Base-by-base conservation (phyloP, 2,888 invertebrate genomes). In the Drosophila cracens region DNA sequence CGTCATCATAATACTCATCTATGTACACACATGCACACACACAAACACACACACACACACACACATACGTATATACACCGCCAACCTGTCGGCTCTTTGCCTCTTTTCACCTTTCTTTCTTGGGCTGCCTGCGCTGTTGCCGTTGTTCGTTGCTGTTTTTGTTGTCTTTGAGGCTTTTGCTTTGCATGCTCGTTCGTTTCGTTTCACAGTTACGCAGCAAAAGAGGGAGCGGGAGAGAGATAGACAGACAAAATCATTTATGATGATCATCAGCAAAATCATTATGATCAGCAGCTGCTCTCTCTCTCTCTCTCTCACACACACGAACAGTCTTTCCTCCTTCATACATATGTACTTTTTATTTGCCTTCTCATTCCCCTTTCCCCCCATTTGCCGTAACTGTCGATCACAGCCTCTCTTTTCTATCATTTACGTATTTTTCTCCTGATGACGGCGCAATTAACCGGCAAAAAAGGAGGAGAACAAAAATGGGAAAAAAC, bases 21-120 rank as follows among this genome's bases (percentile, higher is more conserved):
- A 64, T 63, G 56, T 52, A 52, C 43, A 61, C n/a, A 59, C 59
- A 67, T 18, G 52, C 33, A 27, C 27, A 38, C 6, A 21, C 33
- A 34, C 2, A 18, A 2, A n/a, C 11, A 34, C n/a, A 21, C 3
- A 25, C 10, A 43, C 2, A 46, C 25, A 27, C 6, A 33, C 38
- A 11, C 13, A 27, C 13, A n/a, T 8, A 7, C 10, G 10, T 16
- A 34, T 11, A 25, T 16, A 51, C 21, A 53, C 56, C 11, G 16
- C 29, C 57, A 70, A 77, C 65, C 75, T 77, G 76, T 65, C 71
- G 70, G 67, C 63, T 75, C 76, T 79, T 69, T 81, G 81, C 71
- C 79, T 88, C 81, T 88, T 88, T 84, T 84, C 83, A 86, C 88
- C 81, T 84, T 88, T 86, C 81, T 83, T 87, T 87, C 56, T 56